Evolutionary conservation across 2,888 invertebrate species (phyloP), one percentile per base, ranked within the genome.

Genomic region (Chydorus sphaericus): DNA sequence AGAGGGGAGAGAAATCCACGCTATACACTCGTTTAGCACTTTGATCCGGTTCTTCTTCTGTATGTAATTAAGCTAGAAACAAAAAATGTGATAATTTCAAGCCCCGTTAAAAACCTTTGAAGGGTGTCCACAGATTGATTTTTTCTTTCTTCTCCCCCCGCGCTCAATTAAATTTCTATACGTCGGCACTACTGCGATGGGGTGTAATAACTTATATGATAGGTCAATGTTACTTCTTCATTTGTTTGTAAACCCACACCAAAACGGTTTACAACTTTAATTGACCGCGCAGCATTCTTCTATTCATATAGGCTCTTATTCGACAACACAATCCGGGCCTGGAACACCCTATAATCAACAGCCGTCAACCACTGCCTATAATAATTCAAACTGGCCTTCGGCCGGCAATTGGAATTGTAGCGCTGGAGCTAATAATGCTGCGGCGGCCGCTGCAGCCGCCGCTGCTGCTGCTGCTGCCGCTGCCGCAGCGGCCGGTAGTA

Each of bases 141-240:
- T n/a, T n/a, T n/a, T n/a, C n/a, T n/a, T n/a, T n/a, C n/a, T n/a
- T n/a, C n/a, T n/a, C n/a, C n/a, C n/a, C n/a, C n/a, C n/a, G n/a
- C n/a, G n/a, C n/a, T n/a, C n/a, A n/a, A n/a, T n/a, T n/a, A n/a
- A n/a, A n/a, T n/a, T n/a, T n/a, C n/a, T n/a, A n/a, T n/a, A n/a
- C n/a, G n/a, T n/a, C n/a, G n/a, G n/a, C n/a, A n/a, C n/a, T n/a
- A n/a, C n/a, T n/a, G n/a, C n/a, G n/a, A n/a, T n/a, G n/a, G n/a
- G n/a, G n/a, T n/a, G n/a, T n/a, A n/a, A n/a, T n/a, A n/a, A n/a
- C 26, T 44, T 44, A 44, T 44, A 44, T 44, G 44, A 44, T 44
- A 44, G 44, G 44, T 28, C 44, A 44, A 44, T 44, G 44, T 44
- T 44, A 44, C 28, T 44, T n/a, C n/a, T n/a, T 44, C 44, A 44